Evolutionary conservation across 2,888 invertebrate genomes (phyloP).

Genomic region (Acronicta leporina): DNA sequence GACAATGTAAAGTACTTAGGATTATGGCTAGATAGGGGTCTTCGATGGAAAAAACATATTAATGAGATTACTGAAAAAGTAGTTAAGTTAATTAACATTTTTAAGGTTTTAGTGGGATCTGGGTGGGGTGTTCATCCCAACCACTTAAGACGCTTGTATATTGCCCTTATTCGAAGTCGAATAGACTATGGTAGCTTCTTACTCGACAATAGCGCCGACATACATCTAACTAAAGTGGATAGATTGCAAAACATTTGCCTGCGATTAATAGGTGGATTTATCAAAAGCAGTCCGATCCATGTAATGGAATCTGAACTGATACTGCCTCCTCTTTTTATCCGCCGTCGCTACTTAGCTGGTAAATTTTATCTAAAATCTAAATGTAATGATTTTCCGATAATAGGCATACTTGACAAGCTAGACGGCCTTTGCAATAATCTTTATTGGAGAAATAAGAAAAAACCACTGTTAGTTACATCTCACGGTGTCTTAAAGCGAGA

Average conservation of each 20-base stretch:
- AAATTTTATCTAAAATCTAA: too few species aligned
- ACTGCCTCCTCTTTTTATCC: too few species aligned
- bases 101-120: constrained; percentile 4
- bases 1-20: constrained; percentile 4
- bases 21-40: constrained; percentile 2
- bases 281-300: constrained; percentile 9
- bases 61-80: constrained; percentile 4
- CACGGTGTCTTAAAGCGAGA: too few species aligned
- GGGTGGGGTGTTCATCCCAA: constrained; percentile 14
- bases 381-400: too few species aligned
- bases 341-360: too few species aligned
- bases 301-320: constrained; percentile 6
- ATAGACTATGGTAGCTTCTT: constrained; percentile 14
- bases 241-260: constrained; percentile 10
- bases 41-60: constrained; percentile 7
- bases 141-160: constrained; percentile 6
- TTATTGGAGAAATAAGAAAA: too few species aligned
- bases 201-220: constrained; percentile 14
- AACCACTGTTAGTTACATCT: too few species aligned
- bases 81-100: not conserved
- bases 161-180: constrained; percentile 10
- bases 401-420: too few species aligned
- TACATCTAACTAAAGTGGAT: constrained; percentile 6
- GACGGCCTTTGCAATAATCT: too few species aligned
- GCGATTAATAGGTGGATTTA: constrained; percentile 12